Conservation (phyloP, 2,113 vertebrate species). For the Dissostichus mawsoni region DNA sequence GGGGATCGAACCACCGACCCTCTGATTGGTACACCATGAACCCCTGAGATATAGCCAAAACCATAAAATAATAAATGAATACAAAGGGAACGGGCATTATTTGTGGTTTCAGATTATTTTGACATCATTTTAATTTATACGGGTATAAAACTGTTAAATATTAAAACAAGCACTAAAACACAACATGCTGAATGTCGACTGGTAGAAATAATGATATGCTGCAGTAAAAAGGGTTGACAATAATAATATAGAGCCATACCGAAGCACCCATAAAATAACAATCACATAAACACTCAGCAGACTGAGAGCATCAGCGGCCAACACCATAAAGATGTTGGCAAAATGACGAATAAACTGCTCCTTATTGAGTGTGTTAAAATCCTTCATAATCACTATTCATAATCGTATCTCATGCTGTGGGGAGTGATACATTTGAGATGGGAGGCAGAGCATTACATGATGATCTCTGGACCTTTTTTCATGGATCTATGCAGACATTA, state of each 20-base stretch:
- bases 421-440: conserved; percentile 5
- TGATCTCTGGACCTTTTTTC: conserved; percentile 20
- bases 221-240: too few species aligned
- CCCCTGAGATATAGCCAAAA: too few species aligned
- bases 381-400: conserved; percentile 35
- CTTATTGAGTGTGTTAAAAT: conserved; percentile 26
- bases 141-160: too few species aligned
- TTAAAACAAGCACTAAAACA: too few species aligned
- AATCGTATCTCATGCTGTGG: conserved; percentile 1
- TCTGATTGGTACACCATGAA: too few species aligned
- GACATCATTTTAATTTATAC: too few species aligned
- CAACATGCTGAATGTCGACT: too few species aligned
- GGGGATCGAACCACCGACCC: too few species aligned
- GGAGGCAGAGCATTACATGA: not conserved
- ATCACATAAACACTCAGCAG: conserved; percentile 12
- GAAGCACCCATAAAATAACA: conserved; percentile 20
- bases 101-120: too few species aligned
- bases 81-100: too few species aligned
- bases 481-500: not conserved
- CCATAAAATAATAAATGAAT: too few species aligned
- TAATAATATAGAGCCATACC: conserved; percentile 21
- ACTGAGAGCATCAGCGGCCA: conserved; percentile 5
- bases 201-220: too few species aligned
- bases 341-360: conserved; percentile 26
- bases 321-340: conserved; percentile 20